Evolutionary conservation across 37 sponge, comb jelly and placozoan species (phyloP), one percentile per base, ranked within the genome.

Genomic region (Agelas oroides): DNA sequence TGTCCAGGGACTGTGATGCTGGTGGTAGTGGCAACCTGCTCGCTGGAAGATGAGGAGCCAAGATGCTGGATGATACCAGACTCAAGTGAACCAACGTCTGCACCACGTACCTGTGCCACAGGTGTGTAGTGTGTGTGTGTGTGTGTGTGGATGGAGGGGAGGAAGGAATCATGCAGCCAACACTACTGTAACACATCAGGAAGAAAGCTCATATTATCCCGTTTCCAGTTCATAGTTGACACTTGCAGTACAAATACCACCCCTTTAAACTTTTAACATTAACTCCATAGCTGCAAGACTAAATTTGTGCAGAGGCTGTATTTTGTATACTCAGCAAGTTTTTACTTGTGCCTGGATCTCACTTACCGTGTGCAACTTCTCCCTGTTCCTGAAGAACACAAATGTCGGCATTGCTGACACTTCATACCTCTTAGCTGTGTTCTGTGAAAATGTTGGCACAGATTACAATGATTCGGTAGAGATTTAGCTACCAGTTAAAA

Each of bases 361-460:
- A 27, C 70, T 8, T 53, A 75, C 75, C 74, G 14, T 5, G 59
- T 89, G 76, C 12, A 95, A 1, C 55, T 63, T 79, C 60, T 86
- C 83, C 53, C 70, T 41, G 32, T 80, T 88, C 58, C 35, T 80
- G 75, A 95, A 88, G 79, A 95, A 91, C 25, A 81, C 38, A 54
- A 95, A 95, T 1, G 93, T 85, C 0, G 95, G 95, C 70, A 85
- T 85, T 24, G 95, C 38, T 0, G 61, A 46, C 1, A 95, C 82
- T 52, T 72, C 93, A 73, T 91, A 91, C 0, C 83, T 55, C 25
- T 30, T 40, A 20, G 95, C 92, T 56, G 82, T 88, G 61, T 80
- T 85, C 92, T 91, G 77, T 1, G 52, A 11, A 38, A 86, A 53
- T 39, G 54, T n/a, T n/a, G n/a, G n/a, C n/a, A 46, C 46, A 23